These are phyloP conservation scores for Meda fulgida DNA, from an alignment of 2,797 vertebrate species.

Conservation along the genomic window DNA sequence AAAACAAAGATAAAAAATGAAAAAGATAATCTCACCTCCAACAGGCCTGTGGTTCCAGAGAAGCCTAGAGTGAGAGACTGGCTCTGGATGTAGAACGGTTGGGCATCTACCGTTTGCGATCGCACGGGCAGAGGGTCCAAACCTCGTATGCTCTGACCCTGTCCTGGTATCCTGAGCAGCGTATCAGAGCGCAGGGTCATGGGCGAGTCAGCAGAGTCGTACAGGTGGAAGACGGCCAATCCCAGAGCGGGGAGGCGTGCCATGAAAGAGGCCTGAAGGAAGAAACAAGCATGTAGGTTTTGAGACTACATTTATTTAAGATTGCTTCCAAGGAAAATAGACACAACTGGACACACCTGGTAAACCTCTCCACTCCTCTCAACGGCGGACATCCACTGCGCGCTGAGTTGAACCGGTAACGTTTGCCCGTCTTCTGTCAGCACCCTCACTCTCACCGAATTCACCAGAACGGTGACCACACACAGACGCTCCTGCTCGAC, in stretches of 20 bases:
- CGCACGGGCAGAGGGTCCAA: conserved; percentile 80
- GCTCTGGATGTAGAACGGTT: conserved; percentile 89
- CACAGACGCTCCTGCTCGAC: conserved; percentile 92
- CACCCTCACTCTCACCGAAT: conserved; percentile 81
- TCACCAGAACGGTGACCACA: conserved; percentile 86
- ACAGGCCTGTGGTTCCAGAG: conserved; percentile 86
- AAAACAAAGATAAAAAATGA: background rate
- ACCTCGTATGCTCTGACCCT: conserved; percentile 68
- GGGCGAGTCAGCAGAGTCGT: conserved; percentile 79
- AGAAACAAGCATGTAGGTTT: background rate
- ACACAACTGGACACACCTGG: conserved; percentile 80
- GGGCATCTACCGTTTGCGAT: conserved; percentile 73
- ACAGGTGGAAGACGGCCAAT: conserved; percentile 88
- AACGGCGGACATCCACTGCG: conserved; percentile 85
- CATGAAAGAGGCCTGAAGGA: conserved; percentile 86
- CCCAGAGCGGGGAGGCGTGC: conserved; percentile 87
- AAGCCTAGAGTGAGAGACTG: conserved; percentile 91
- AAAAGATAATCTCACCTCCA: conserved; percentile 81
- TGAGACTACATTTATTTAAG: background rate
- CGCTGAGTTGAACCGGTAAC: conserved; percentile 87
- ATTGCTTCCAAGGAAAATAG: background rate
- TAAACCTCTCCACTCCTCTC: conserved; percentile 84
- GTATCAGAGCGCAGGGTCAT: conserved; percentile 82
- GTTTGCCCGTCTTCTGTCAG: conserved; percentile 92
- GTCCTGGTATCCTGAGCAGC: conserved; percentile 82